Evolutionary conservation across 2,797 vertebrate species (phyloP).

Genomic region (Propithecus perrieri): DNA sequence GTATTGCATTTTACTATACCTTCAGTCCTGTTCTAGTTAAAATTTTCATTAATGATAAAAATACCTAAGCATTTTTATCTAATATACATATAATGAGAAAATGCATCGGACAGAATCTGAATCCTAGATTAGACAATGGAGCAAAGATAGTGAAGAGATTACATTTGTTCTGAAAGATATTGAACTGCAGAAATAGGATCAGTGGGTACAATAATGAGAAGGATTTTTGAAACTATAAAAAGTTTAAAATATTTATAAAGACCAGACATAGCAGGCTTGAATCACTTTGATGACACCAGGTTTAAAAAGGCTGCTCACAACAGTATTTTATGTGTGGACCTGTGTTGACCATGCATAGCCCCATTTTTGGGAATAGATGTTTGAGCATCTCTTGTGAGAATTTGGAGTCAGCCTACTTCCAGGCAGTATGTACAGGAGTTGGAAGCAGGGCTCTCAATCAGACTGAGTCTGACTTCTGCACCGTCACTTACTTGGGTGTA

Average conservation of each 20-base stretch:
- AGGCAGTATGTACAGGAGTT: not conserved
- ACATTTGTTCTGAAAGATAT: not conserved
- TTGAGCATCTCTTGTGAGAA: not conserved
- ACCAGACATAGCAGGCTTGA: not conserved
- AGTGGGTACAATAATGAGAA: not conserved
- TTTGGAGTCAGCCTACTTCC: not conserved
- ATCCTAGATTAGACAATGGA: not conserved
- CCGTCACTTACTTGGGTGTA: not conserved
- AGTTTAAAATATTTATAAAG: not conserved
- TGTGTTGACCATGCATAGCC: not conserved
- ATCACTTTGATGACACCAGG: not conserved
- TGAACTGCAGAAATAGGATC: not conserved
- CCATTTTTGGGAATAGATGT: not conserved
- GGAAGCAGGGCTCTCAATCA: not conserved
- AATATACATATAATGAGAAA: not conserved
- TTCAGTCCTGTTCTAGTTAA: not conserved
- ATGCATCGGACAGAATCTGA: not conserved
- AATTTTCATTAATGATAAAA: not conserved
- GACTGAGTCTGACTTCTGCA: not conserved
- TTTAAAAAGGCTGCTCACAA: not conserved
- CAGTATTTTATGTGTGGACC: too few relatives aligned
- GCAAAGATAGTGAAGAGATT: not conserved
- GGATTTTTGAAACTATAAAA: not conserved
- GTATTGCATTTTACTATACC: not conserved
- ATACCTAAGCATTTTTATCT: not conserved